A percentile compares a stretch with the other conserved stretches of the same genome.
These are phyloP conservation scores for Alces alces DNA, from an alignment of 2,113 vertebrate genomes.

Conservation along the genomic window DNA sequence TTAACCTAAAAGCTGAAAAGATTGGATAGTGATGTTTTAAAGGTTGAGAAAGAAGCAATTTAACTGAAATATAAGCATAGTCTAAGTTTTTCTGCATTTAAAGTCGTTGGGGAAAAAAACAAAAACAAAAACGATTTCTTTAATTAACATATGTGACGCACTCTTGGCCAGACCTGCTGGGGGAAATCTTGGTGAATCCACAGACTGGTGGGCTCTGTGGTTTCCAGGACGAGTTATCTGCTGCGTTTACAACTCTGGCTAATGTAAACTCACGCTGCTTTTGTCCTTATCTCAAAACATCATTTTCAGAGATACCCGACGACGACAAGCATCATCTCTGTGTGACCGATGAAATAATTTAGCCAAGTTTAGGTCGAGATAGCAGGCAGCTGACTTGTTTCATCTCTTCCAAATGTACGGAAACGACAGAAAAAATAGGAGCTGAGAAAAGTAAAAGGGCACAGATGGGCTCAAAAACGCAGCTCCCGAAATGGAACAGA, in stretches of 20 bases:
- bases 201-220: not conserved
- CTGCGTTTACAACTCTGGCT: not conserved
- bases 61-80: not conserved
- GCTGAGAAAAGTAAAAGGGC: not conserved
- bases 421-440: not conserved
- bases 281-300: not conserved
- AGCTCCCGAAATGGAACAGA: not conserved
- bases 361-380: not conserved
- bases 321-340: not conserved
- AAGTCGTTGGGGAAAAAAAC: not conserved
- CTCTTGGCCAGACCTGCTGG: not conserved
- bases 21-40: not conserved
- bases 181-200: not conserved
- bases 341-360: not conserved
- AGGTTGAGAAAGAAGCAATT: constrained; percentile 2
- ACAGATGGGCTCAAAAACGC: not conserved
- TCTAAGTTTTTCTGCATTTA: not conserved
- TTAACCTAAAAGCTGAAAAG: constrained; percentile 54
- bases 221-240: not conserved
- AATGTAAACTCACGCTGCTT: not conserved
- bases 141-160: not conserved
- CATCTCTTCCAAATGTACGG: not conserved
- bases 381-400: not conserved
- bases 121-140: not conserved
- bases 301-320: not conserved